Percentiles rank a stretch among this genome's conserved stretches.
Evolutionary conservation across 2,888 invertebrate genomes (phyloP).

Genomic region (Nephrocerus scutellatus): DNA sequence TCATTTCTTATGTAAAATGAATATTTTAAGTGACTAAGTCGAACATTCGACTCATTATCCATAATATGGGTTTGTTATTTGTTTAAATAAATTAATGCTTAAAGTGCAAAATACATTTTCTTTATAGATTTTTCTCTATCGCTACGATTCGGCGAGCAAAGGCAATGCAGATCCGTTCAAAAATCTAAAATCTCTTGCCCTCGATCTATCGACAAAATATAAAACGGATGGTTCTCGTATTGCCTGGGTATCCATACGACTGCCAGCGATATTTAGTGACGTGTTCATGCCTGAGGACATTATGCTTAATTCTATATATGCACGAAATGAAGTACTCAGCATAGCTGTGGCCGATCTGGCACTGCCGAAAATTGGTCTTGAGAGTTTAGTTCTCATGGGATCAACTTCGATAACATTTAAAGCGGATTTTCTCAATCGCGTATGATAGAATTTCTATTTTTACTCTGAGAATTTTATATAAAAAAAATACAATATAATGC

Average conservation of each 20-base stretch:
- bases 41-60: too few species aligned
- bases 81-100: background rate
- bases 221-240: conserved; percentile 60
- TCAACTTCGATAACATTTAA: conserved; percentile 64
- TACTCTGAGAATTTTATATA: conserved; percentile 1
- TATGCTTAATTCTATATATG: conserved; percentile 45
- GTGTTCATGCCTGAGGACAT: conserved; percentile 26
- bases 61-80: too few species aligned
- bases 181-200: conserved; percentile 57
- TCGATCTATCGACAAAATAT: conserved; percentile 58
- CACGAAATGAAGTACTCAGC: conserved; percentile 41
- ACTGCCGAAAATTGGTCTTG: conserved; percentile 61
- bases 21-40: too few species aligned
- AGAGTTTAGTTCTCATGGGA: conserved; percentile 64
- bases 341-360: conserved; percentile 60
- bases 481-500: conserved; percentile 20
- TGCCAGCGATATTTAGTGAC: conserved; percentile 47
- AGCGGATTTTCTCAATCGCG: conserved; percentile 83
- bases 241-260: conserved; percentile 63
- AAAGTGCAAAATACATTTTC: background rate
- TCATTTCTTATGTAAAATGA: too few species aligned
- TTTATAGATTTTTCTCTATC: conserved; percentile 58
- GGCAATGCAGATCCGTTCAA: conserved; percentile 56
- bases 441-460: conserved; percentile 41
- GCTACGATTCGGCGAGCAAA: conserved; percentile 57